Base-by-base conservation (phyloP, 2,113 vertebrate species). In the Chloebia gouldiae region DNA sequence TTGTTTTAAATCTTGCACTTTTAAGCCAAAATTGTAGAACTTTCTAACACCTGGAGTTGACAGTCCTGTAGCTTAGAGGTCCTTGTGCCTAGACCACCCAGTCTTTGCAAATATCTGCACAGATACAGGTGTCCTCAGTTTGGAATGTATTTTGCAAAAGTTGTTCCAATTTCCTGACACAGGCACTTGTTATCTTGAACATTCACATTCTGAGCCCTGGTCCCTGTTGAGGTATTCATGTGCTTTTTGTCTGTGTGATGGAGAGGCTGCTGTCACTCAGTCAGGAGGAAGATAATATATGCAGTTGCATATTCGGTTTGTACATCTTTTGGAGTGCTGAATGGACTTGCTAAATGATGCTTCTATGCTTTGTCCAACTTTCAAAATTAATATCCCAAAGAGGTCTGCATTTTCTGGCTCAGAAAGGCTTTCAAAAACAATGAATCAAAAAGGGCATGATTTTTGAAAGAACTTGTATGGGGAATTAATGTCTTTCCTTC, bases 301-400 rank as follows among this genome's bases (percentile, higher is more conserved):
- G 51, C 61, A 59, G 71, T 77, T 90, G 57, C 71, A 73, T 92
- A 91, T 88, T 90, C 86, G 85, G 24, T 40, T 64, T 78, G 60
- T 53, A 94, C 76, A 75, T 94, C 79, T 92, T 82, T 54, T 75
- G 61, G 72, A 78, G 42, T 33, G 16, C 64, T 78, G 85, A 92
- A 64, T 21, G 56, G 64, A 39, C 42, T 60, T 83, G 71, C 79
- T 83, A 93, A 94, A 40, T 27, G 60, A 64, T 68, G 44, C 60
- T 31, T 92, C 63, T 56, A 56, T 68, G 72, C 53, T 90, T 83
- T 88, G 76, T 80, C 86, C 59, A 70, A 28, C 59, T 93, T 96
- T 95, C 81, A 92, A 84, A 94, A 94, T 88, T 13, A 93, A n/a
- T 93, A 92, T 60, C 94, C 56, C 82, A 53, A 68, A 91, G 22